Evolutionary conservation across 2,113 vertebrate species (phyloP), one percentile per base, ranked within the genome.

Genomic region (Machaerirhynchus nigripectus): DNA sequence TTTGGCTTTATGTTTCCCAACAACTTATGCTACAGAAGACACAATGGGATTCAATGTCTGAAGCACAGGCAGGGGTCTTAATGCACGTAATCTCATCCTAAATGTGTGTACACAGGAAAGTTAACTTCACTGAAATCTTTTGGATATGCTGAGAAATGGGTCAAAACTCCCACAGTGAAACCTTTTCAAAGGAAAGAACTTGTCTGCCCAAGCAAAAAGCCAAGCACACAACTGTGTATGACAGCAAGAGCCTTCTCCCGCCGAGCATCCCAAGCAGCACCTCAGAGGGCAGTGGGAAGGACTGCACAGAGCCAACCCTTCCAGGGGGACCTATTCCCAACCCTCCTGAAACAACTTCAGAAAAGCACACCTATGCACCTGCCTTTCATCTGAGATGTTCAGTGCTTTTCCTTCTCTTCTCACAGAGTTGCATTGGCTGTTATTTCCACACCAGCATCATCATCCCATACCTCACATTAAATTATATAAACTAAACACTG

Each of bases 191-290:
- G 42, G 3, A 28, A 76, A 60, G 47, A 60, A 52, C n/a, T 16
- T 31, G 27, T 17, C 56, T 63, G 35, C 16, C 20, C 26, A 61
- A 80, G 18, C 20, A 57, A 46, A 50, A 79, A 74, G 31, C 15
- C 40, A 30, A 81, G 31, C 50, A 77, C 40, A 46, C 0, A 1
- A 33, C 17, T 28, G 1, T 0, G 2, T 31, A 30, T 1, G 1
- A 14, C 49, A 71, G 49, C 33, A 76, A 69, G 30, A 73, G 49
- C 18, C 47, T 67, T 57, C 31, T 81, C n/a, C 82, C 5, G 1
- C 57, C 23, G 5, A 76, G 27, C 44, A 50, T 4, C 24, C 14
- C 1, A 3, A 84, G 20, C 19, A 37, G 23, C 1, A 1, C 26
- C 47, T 52, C 50, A 37, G 26, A 70, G n/a, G 20, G 19, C 44